Percentiles rank a stretch among this genome's conserved stretches.
Conservation (phyloP, 2,797 vertebrate genomes). For the Callimico goeldii region DNA sequence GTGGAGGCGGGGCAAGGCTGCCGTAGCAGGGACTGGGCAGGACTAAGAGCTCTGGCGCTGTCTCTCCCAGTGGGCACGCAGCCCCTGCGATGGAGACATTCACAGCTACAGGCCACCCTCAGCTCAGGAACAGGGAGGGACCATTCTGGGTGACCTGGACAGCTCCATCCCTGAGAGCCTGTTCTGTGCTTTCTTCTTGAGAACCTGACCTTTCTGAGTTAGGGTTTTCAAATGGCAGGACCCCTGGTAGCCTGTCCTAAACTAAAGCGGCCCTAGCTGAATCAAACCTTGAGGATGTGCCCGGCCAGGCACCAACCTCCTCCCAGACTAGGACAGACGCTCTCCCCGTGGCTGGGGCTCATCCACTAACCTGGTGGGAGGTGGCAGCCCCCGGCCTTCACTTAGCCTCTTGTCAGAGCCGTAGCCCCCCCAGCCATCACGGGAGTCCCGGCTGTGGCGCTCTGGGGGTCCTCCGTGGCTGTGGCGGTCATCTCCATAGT, state of each 20-base stretch:
- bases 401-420: slow-evolving; percentile 90
- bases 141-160: neutral
- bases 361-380: slow-evolving; percentile 81
- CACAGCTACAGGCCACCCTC: neutral
- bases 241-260: neutral
- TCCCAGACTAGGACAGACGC: neutral
- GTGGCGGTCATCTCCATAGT: slow-evolving; percentile 90
- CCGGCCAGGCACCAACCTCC: neutral
- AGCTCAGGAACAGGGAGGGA: neutral
- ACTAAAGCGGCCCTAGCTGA: neutral
- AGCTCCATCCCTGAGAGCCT: neutral
- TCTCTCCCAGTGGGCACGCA: neutral
- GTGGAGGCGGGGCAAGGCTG: neutral
- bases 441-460: slow-evolving; percentile 88
- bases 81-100: neutral
- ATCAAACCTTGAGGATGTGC: neutral
- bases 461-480: slow-evolving; percentile 80
- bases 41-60: neutral
- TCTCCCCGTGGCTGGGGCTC: neutral
- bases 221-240: neutral
- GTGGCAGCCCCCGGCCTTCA: slow-evolving; percentile 81
- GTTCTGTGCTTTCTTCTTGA: neutral
- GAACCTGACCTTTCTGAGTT: neutral
- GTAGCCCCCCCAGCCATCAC: slow-evolving; percentile 88
- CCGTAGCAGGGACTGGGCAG: neutral